Evolutionary conservation across 2,113 vertebrate species (phyloP).

Genomic region (Catharus fuscescens): DNA sequence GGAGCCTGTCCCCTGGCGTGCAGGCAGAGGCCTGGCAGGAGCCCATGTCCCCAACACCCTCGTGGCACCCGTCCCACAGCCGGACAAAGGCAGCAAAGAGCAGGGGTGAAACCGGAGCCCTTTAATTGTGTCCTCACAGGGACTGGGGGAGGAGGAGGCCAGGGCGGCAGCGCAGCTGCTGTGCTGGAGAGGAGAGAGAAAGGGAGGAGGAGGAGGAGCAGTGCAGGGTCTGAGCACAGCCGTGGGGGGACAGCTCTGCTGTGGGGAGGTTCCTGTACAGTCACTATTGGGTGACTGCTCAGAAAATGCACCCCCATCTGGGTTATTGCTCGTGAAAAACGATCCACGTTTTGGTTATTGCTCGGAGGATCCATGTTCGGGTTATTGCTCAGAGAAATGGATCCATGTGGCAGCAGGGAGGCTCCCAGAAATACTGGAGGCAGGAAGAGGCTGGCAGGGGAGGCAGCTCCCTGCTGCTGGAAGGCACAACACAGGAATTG

Average conservation of each 20-base stretch:
- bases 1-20: not conserved
- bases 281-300: not conserved
- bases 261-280: not conserved
- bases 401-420: not conserved
- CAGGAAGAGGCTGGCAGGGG: not conserved
- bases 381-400: not conserved
- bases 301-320: accelerated
- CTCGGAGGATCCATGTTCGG: accelerated
- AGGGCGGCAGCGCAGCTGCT: not conserved
- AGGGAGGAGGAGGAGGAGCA: not conserved
- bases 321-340: not conserved
- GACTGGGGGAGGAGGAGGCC: not conserved
- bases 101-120: constrained; percentile 48
- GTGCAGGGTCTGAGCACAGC: not conserved
- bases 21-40: not conserved
- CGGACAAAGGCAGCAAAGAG: constrained; percentile 29
- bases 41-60: not conserved
- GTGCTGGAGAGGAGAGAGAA: not conserved
- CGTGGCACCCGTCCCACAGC: not conserved
- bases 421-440: not conserved
- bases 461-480: not conserved
- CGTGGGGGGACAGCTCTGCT: accelerated
- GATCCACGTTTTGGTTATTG: not conserved
- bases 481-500: not conserved
- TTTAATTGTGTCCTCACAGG: constrained; percentile 43